phyloP scores from a whole-genome alignment of 92 coral and sea anemone species.

The Umimayanthus kanabou region DNA sequence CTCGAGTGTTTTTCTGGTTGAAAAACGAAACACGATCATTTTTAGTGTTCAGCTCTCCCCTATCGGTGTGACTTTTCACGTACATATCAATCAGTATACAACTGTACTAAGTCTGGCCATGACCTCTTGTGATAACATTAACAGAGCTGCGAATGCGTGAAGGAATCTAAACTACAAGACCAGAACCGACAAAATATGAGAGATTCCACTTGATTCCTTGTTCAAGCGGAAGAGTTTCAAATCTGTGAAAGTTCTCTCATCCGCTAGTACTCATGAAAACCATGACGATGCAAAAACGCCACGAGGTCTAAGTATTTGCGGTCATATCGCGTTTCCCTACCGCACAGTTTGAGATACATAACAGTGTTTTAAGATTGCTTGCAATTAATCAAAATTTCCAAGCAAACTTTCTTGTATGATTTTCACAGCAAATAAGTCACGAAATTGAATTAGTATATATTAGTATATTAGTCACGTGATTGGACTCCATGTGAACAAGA shows the following conservation, averaged over 20 bases:
- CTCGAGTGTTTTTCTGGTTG: not conserved
- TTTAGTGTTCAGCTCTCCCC: too few relatives aligned
- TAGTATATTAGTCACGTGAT: too few relatives aligned
- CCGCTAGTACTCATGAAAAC: not conserved
- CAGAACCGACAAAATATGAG: not conserved
- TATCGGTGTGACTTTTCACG: not conserved
- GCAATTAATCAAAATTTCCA: not conserved
- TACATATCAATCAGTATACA: not conserved
- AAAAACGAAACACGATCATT: too few relatives aligned
- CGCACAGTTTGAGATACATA: not conserved
- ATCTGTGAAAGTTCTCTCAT: not conserved
- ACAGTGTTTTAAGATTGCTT: not conserved
- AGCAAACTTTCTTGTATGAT: not conserved
- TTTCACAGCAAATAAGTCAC: not conserved
- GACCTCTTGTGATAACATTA: not conserved
- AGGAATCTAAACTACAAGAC: not conserved
- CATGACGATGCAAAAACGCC: not conserved
- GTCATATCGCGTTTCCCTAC: conserved; percentile 7
- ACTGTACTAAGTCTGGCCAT: not conserved
- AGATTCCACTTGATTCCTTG: not conserved
- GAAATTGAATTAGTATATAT: too few relatives aligned
- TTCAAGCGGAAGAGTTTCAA: not conserved
- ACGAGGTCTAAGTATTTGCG: not conserved
- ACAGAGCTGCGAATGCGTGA: not conserved
- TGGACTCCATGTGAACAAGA: too few relatives aligned